Evolutionary conservation across 2,113 vertebrate species (phyloP).

Genomic region (Cettia cetti): DNA sequence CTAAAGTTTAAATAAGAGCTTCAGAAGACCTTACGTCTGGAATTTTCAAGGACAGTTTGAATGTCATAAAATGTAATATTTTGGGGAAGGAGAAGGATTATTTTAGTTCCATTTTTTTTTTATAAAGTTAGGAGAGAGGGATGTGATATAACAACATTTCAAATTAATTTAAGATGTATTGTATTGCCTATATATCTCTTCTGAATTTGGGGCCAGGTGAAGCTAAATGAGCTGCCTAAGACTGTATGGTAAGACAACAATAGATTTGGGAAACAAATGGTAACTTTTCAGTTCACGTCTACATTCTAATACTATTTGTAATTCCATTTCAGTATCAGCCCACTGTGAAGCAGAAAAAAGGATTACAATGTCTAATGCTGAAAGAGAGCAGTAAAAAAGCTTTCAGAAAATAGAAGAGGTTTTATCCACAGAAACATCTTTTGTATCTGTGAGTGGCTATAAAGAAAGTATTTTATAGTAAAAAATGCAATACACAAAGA

Average conservation of each 20-base stretch:
- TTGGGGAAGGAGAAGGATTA: fast-evolving
- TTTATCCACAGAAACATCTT: neutral
- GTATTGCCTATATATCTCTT: neutral
- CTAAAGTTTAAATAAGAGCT: neutral
- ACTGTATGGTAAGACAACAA: neutral
- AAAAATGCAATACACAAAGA: neutral
- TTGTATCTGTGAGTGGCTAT: neutral
- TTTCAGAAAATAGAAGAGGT: neutral
- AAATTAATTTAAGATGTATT: neutral
- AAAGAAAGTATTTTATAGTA: neutral
- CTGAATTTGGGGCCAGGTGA: neutral
- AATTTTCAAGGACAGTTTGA: neutral
- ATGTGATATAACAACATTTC: neutral
- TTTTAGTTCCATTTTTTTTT: neutral
- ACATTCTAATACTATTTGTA: neutral
- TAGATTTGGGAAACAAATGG: neutral
- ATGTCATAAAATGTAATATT: neutral
- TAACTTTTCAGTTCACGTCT: fast-evolving
- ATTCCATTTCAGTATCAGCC: neutral
- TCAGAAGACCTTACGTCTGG: neutral
- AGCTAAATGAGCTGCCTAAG: neutral
- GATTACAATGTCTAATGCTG: neutral
- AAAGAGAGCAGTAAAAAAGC: neutral
- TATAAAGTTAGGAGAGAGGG: neutral
- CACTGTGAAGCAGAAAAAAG: neutral